These are phyloP conservation scores for Acanthosepion pharaonis DNA, from an alignment of 2,888 invertebrate species.

Conservation along the genomic window DNA sequence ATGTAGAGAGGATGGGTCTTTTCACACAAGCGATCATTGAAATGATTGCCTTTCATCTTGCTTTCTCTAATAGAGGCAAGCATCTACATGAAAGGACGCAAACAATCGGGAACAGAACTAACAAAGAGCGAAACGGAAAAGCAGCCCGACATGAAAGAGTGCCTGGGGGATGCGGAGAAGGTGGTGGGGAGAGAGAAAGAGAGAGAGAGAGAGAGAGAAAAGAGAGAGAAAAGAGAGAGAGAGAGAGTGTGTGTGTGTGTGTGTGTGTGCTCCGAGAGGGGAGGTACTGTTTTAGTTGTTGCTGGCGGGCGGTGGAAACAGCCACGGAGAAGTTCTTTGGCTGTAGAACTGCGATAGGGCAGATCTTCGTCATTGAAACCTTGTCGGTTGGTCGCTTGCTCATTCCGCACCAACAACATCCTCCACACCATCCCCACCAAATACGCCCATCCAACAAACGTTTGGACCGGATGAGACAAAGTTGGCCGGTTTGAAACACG, in stretches of 20 bases:
- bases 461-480: constrained; percentile 33
- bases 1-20: background rate
- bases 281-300: background rate
- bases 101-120: background rate
- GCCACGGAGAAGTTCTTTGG: background rate
- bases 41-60: background rate
- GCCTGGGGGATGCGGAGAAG: background rate
- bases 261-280: background rate
- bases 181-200: background rate
- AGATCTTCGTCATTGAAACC: background rate
- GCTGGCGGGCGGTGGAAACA: background rate
- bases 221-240: background rate
- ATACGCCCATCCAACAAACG: background rate
- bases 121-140: constrained; percentile 8
- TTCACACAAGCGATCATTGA: background rate
- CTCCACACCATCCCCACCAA: background rate
- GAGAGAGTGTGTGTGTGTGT: background rate
- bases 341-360: background rate
- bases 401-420: background rate
- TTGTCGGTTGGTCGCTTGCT: background rate
- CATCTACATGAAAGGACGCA: background rate
- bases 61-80: background rate
- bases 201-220: background rate
- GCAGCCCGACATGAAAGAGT: constrained; percentile 4
- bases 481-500: background rate